Percentiles rank a stretch among this genome's conserved stretches.
Conservation (phyloP, 1,140 invertebrate species). For the Chlorops oryzae region DNA sequence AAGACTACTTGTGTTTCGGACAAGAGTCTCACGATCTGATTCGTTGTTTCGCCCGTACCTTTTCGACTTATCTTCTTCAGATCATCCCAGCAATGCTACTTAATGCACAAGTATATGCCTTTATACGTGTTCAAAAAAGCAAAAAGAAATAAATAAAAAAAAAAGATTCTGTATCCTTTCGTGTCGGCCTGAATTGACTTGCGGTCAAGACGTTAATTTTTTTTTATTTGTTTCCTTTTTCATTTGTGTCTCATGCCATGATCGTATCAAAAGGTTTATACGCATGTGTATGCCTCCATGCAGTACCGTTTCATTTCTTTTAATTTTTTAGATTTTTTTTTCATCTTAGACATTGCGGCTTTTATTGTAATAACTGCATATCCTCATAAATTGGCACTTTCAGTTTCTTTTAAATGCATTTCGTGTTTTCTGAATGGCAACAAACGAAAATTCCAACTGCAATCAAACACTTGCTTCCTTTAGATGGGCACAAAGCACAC, state of each 20-base stretch:
- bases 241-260: not conserved
- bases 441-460: not conserved
- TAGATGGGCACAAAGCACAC: not conserved
- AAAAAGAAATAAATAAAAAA: no score
- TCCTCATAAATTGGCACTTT: not conserved
- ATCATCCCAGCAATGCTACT: no score
- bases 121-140: no score
- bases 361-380: not conserved
- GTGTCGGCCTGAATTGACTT: conserved; percentile 41
- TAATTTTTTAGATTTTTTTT: not conserved
- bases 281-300: not conserved
- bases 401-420: conserved; percentile 6
- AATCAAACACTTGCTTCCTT: not conserved
- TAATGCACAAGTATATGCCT: no score
- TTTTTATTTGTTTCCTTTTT: conserved; percentile 10
- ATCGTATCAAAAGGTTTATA: not conserved
- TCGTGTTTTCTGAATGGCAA: no score
- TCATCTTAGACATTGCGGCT: not conserved
- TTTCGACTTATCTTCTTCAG: no score
- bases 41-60: no score
- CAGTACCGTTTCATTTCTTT: not conserved
- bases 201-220: conserved; percentile 47
- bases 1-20: no score
- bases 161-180: no score
- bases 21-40: no score